A percentile compares a stretch with the other conserved stretches of the same genome.
These are phyloP conservation scores for Nautilus pompilius DNA, from an alignment of 1,140 invertebrate genomes.

Conservation along the genomic window DNA sequence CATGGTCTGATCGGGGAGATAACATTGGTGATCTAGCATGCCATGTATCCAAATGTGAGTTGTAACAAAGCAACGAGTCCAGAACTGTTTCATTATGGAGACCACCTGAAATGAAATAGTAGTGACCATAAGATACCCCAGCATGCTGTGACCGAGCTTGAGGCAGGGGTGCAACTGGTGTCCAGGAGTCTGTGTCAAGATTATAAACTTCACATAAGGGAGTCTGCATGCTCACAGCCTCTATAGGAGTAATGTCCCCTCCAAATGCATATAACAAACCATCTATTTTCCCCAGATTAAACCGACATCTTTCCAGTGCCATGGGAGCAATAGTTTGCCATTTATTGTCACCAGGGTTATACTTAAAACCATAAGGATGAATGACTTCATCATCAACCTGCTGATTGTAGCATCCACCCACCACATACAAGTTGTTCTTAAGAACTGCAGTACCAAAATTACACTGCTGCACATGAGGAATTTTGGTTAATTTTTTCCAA, in stretches of 20 bases:
- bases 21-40: constrained; percentile 61
- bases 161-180: constrained; percentile 61
- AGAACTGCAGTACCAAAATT: constrained; percentile 73
- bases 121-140: constrained; percentile 60
- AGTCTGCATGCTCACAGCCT: too few relatives aligned
- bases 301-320: constrained; percentile 67
- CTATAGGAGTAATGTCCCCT: constrained; percentile 58
- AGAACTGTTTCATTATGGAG: constrained; percentile 62
- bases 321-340: constrained; percentile 72
- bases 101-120: constrained; percentile 64
- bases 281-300: constrained; percentile 67
- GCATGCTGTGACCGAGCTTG: constrained; percentile 66
- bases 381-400: constrained; percentile 65
- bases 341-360: constrained; percentile 62
- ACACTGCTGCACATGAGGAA: constrained; percentile 74
- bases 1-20: constrained; percentile 68
- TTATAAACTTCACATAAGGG: constrained; percentile 70
- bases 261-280: constrained; percentile 69
- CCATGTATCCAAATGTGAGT: constrained; percentile 63
- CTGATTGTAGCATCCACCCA: constrained; percentile 72
- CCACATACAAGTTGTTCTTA: constrained; percentile 69
- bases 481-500: constrained; percentile 68
- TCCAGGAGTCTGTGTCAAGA: constrained; percentile 63
- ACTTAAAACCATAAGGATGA: constrained; percentile 73
- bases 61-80: constrained; percentile 63